phyloP scores from a whole-genome alignment of 2,797 vertebrate genomes.

The Taeniopygia guttata region DNA sequence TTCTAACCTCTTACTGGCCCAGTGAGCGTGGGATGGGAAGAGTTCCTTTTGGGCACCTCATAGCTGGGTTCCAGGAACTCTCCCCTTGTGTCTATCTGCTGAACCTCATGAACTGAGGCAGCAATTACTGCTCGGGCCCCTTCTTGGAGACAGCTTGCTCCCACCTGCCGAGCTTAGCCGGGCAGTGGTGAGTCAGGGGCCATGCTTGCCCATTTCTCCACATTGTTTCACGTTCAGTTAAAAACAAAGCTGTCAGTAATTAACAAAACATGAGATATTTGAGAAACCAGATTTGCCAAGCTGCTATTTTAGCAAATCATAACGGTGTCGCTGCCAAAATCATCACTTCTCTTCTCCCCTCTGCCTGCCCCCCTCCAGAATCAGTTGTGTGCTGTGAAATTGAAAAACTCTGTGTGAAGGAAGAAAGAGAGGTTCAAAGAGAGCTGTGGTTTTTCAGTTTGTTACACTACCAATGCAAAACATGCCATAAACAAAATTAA shows the following conservation, averaged over 20 bases:
- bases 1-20: background rate
- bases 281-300: constrained; percentile 71
- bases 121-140: constrained; percentile 14
- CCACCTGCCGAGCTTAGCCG: constrained; percentile 62
- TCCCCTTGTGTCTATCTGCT: constrained; percentile 10
- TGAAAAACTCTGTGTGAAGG: background rate
- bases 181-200: constrained; percentile 61
- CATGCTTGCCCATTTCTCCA: constrained; percentile 59
- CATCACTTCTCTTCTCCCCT: constrained; percentile 34
- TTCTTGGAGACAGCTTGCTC: constrained; percentile 45
- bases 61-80: background rate
- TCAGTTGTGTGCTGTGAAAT: background rate
- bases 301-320: constrained; percentile 73
- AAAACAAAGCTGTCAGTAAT: constrained; percentile 75
- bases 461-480: background rate
- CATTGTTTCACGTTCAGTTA: constrained; percentile 72
- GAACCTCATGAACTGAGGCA: background rate
- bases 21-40: background rate
- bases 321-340: constrained; percentile 61
- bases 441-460: constrained; percentile 26
- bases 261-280: constrained; percentile 72
- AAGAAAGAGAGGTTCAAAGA: constrained; percentile 46
- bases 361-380: background rate
- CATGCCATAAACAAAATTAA: constrained; percentile 22
- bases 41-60: background rate